Evolutionary conservation across 2,797 vertebrate genomes (phyloP), one percentile per base, ranked within the genome.

Genomic region (Loris lydekkerianus): DNA sequence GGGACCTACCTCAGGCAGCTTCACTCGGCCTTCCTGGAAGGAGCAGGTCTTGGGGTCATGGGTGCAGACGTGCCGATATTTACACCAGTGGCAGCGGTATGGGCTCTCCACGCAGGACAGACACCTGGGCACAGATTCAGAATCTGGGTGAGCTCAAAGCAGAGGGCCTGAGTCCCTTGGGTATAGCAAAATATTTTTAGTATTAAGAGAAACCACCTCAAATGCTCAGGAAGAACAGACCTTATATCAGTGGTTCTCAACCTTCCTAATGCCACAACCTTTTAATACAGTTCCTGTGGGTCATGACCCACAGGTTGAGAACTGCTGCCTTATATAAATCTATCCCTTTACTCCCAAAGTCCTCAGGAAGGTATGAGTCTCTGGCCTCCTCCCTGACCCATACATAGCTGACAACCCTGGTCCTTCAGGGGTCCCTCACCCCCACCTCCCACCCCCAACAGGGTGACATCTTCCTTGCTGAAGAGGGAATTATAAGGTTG

Each of bases 11-110:
- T 99, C 99, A 0, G 99, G 98, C 92, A 99, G 98, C 98, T 99
- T 99, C 98, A 99, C 99, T 58, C 99, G 98, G 92, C 99, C 99
- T 97, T 99, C 99, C 98, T 99, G 99, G 98, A 99, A 99, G 97
- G 99, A 99, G 97, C 99, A 99, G 7, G 99, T 99, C 84, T 99
- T 99, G 20, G 99, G 99, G 97, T 99, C 99, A 0, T 99, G 99
- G 80, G 99, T 99, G 95, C 99, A 99, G 95, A 99, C 98, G 0
- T 99, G 99, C 63, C 99, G 99, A 98, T 99, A 99, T 98, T 99
- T 99, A 97, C 99, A 99, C 99, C 99, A 99, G 98, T 99, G 99
- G 80, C 99, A 99, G 95, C 99, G 99, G 97, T 99, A 99, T 0
- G 99, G 99, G 89, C 99, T 99, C 95, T 99, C 99, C 94, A 99